phyloP scores from a whole-genome alignment of 2,888 invertebrate species.

The Lasioglossum vierecki region DNA sequence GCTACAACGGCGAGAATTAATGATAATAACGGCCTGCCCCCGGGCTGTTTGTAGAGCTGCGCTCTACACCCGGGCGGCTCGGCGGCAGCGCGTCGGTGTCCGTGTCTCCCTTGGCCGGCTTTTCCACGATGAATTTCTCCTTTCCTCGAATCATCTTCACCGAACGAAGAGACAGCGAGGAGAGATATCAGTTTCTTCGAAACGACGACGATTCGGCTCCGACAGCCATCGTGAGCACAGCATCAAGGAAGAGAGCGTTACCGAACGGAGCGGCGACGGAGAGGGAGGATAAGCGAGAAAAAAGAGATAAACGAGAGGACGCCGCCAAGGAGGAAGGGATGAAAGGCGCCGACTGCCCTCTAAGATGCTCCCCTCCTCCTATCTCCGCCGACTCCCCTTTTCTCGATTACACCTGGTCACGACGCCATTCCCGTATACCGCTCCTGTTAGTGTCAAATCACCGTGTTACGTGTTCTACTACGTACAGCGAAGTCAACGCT shows the following conservation, averaged over 20 bases:
- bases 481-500: slow-evolving; percentile 50
- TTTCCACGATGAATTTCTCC: slow-evolving; percentile 37
- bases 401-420: slow-evolving; percentile 70
- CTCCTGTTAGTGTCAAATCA: slow-evolving; percentile 68
- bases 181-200: slow-evolving; percentile 61
- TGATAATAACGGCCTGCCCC: slow-evolving; percentile 49
- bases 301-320: slow-evolving; percentile 68
- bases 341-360: slow-evolving; percentile 74
- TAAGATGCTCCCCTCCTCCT: slow-evolving; percentile 55
- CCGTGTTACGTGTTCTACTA: slow-evolving; percentile 60
- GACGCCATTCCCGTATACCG: slow-evolving; percentile 63
- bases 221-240: slow-evolving; percentile 33
- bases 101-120: slow-evolving; percentile 2
- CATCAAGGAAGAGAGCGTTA: slow-evolving; percentile 44
- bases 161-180: slow-evolving; percentile 21
- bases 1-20: slow-evolving; percentile 52
- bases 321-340: slow-evolving; percentile 59
- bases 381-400: slow-evolving; percentile 38
- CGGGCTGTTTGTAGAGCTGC: slow-evolving; percentile 34
- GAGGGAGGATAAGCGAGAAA: slow-evolving; percentile 68
- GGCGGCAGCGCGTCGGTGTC: neutral
- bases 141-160: slow-evolving; percentile 31
- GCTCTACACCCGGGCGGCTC: neutral
- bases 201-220: slow-evolving; percentile 48
- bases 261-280: slow-evolving; percentile 40